A percentile compares a stretch with the other conserved stretches of the same genome.
Evolutionary conservation across 2,797 vertebrate species (phyloP).

Genomic region (Melanogrammus aeglefinus): DNA sequence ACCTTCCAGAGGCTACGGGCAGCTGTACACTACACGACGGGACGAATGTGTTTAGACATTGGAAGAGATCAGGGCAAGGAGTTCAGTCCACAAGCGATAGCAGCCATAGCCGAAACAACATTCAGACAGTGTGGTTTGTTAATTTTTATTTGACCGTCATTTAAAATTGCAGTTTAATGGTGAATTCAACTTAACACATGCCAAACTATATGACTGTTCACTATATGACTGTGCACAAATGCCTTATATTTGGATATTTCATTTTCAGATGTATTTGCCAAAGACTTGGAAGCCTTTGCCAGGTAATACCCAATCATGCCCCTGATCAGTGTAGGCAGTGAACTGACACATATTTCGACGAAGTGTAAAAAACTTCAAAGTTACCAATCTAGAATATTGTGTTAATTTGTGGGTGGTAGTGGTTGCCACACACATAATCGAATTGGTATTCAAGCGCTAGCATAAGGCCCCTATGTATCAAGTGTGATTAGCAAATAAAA

Average conservation of each 20-base stretch:
- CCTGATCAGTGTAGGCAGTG: neutral
- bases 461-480: no score
- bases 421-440: neutral
- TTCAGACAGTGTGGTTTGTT: conserved; percentile 87
- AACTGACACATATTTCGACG: neutral
- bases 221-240: neutral
- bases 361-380: neutral
- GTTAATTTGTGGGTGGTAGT: no score
- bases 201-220: neutral
- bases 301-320: conserved; percentile 68
- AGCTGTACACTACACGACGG: conserved; percentile 83
- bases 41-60: conserved; percentile 74
- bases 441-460: neutral
- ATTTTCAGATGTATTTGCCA: conserved; percentile 87
- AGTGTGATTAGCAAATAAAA: no score
- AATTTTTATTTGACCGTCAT: neutral
- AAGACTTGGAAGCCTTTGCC: conserved; percentile 91
- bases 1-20: conserved; percentile 83
- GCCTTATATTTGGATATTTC: neutral
- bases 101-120: conserved; percentile 83
- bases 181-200: neutral
- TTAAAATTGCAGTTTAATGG: neutral
- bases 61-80: conserved; percentile 62
- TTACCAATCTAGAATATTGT: no score
- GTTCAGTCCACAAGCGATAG: conserved; percentile 81